Conservation (phyloP, 2,113 vertebrate genomes). For the Psephotus haematonotus region DNA sequence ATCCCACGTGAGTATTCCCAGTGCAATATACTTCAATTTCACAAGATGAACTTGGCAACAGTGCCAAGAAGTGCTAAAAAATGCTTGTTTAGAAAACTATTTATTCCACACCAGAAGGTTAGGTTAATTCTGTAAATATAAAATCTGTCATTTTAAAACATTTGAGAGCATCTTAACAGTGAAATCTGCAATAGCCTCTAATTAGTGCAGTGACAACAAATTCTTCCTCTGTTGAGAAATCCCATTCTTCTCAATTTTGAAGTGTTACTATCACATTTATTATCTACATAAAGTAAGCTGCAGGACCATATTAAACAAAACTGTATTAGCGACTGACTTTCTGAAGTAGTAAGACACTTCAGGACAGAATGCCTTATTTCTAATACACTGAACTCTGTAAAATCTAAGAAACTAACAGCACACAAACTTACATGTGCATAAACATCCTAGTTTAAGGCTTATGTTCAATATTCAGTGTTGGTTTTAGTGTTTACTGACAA, state of each 20-base stretch:
- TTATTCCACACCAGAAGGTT: background rate
- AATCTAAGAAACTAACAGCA: background rate
- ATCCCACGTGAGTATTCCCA: background rate
- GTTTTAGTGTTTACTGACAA: background rate
- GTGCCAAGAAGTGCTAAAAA: background rate
- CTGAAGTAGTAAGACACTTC: background rate
- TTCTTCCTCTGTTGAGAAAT: background rate
- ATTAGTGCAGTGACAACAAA: background rate
- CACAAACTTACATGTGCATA: background rate
- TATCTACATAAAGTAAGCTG: background rate
- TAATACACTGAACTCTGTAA: background rate
- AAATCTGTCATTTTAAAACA: background rate
- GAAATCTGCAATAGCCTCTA: background rate
- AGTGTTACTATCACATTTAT: background rate
- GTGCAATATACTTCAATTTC: background rate
- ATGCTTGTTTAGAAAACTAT: background rate
- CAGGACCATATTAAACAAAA: background rate
- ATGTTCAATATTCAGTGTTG: background rate
- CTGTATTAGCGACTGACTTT: background rate
- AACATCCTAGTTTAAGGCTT: background rate
- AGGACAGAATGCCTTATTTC: background rate
- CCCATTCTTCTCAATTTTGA: background rate
- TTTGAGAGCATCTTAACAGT: background rate
- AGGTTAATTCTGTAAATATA: background rate
- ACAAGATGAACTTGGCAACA: background rate